phyloP scores from a whole-genome alignment of 2,797 vertebrate genomes.

The Gymnoscopelus microlampas region DNA sequence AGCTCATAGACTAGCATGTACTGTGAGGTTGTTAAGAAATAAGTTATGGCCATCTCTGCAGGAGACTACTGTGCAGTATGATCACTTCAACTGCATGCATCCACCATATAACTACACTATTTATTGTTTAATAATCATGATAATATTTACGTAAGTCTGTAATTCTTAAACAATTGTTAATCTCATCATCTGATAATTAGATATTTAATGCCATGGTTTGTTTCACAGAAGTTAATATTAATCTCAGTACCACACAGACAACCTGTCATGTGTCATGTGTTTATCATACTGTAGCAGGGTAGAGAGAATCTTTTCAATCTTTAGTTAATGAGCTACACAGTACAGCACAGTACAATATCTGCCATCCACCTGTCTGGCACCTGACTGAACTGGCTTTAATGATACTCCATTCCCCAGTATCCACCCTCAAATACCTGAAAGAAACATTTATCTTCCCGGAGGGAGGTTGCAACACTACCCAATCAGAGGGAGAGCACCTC shows the following conservation, averaged over 20 bases:
- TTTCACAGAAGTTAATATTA: too few relatives aligned
- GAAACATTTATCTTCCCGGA: slow-evolving; percentile 66
- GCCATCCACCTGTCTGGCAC: background rate
- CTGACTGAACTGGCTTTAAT: slow-evolving; percentile 47
- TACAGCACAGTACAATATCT: background rate
- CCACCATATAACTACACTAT: too few relatives aligned
- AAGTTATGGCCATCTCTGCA: background rate
- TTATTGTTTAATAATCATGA: too few relatives aligned
- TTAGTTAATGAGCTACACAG: background rate
- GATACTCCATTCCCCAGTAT: slow-evolving; percentile 33
- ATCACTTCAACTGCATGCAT: too few relatives aligned
- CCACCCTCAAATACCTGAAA: slow-evolving; percentile 38
- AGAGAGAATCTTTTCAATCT: background rate
- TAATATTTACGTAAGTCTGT: too few relatives aligned
- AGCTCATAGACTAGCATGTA: background rate
- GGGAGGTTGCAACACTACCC: slow-evolving; percentile 46
- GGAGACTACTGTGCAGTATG: background rate
- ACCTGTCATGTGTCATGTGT: too few relatives aligned
- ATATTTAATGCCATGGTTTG: too few relatives aligned
- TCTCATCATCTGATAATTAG: too few relatives aligned
- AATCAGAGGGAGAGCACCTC: slow-evolving; percentile 44
- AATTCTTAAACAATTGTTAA: too few relatives aligned
- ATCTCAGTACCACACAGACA: too few relatives aligned
- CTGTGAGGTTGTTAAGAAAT: background rate
- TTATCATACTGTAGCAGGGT: too few relatives aligned